Percentiles rank a stretch among this genome's conserved stretches.
These are phyloP conservation scores for Drosophila littoralis DNA, from an alignment of 1,140 invertebrate genomes.

Conservation along the genomic window DNA sequence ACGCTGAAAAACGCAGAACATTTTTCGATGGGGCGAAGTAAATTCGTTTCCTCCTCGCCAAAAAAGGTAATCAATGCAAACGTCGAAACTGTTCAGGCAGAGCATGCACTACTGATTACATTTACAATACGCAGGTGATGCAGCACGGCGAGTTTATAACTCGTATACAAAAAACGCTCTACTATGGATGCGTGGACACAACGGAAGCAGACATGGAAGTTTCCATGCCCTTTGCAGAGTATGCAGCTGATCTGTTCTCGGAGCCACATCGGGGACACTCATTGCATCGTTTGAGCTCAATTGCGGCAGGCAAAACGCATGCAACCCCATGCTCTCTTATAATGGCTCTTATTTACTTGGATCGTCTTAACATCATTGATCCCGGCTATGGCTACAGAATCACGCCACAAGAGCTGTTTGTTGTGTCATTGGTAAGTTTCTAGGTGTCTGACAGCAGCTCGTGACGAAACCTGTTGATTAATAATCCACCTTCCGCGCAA, in stretches of 20 bases:
- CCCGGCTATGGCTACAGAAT: conserved; percentile 92
- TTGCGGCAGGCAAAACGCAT: conserved; percentile 92
- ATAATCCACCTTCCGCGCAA: conserved; percentile 37
- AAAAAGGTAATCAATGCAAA: conserved; percentile 49
- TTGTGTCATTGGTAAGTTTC: conserved; percentile 93
- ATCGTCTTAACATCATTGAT: conserved; percentile 92
- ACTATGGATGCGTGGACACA: conserved; percentile 94
- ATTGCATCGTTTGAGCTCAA: conserved; percentile 91
- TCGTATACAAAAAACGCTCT: conserved; percentile 93
- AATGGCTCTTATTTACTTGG: conserved; percentile 93
- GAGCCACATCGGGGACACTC: conserved; percentile 89
- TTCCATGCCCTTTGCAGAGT: conserved; percentile 86
- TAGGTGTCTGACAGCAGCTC: conserved; percentile 1
- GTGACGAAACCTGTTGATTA: conserved; percentile 64
- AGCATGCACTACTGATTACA: not conserved
- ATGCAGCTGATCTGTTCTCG: conserved; percentile 93
- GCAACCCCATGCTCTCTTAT: conserved; percentile 94
- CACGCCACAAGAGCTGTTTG: conserved; percentile 94
- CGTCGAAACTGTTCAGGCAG: not conserved
- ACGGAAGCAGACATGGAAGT: conserved; percentile 85
- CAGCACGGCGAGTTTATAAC: conserved; percentile 89
- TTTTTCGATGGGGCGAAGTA: conserved; percentile 56
- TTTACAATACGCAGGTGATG: conserved; percentile 64
- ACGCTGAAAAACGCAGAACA: conserved; percentile 32
- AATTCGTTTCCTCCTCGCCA: conserved; percentile 43